Percentiles rank a stretch among this genome's conserved stretches.
Conservation (phyloP, 2,797 vertebrate species). For the Ataeniobius toweri region DNA sequence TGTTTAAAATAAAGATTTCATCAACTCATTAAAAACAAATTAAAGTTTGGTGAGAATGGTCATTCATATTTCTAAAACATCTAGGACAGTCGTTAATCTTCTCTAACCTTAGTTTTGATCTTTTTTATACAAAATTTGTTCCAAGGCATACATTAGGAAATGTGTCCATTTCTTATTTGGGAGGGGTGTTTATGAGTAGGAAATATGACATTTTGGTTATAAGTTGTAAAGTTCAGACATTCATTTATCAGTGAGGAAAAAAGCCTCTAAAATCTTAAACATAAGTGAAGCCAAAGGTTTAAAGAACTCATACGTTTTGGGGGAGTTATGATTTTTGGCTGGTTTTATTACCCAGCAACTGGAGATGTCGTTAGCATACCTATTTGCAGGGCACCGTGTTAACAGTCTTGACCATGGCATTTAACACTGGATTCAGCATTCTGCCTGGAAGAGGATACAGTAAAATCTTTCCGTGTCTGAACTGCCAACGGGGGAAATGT, state of each 20-base stretch:
- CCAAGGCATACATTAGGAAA: neutral
- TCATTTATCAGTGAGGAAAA: neutral
- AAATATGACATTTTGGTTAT: neutral
- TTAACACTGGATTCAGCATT: neutral
- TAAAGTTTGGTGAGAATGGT: neutral
- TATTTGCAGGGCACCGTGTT: neutral
- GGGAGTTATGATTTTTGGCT: neutral
- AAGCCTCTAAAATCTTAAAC: neutral
- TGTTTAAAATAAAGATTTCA: neutral
- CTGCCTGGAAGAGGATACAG: neutral
- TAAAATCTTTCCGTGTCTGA: neutral
- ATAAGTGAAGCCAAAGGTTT: neutral
- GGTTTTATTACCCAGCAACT: neutral
- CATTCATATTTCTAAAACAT: neutral
- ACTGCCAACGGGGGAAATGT: neutral
- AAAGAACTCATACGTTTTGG: neutral
- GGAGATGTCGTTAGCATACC: neutral
- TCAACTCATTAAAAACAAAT: neutral
- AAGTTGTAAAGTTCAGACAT: neutral
- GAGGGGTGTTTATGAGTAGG: neutral
- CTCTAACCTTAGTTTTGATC: neutral
- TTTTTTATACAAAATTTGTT: neutral
- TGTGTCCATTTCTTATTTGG: neutral
- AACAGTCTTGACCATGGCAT: neutral
- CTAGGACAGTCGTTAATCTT: neutral